phyloP scores from a whole-genome alignment of 1,140 invertebrate species.

The Meteorus sp. region DNA sequence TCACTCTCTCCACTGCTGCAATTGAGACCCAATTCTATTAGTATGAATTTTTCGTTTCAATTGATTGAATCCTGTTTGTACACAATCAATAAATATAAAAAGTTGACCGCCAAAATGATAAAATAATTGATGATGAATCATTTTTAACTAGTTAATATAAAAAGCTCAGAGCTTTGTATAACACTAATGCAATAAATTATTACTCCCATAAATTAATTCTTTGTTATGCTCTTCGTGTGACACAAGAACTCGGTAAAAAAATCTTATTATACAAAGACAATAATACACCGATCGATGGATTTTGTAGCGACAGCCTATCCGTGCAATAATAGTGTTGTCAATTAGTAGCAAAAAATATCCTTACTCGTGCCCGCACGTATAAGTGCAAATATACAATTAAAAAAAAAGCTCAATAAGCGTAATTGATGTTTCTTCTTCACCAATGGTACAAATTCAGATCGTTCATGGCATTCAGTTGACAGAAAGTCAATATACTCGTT shows the following conservation, averaged over 20 bases:
- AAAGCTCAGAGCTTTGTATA: neutral
- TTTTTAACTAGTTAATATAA: neutral
- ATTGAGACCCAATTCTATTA: neutral
- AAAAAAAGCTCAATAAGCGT: constrained; percentile 26
- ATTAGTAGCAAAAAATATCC: constrained; percentile 22
- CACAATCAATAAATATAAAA: too few relatives aligned
- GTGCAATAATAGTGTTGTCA: neutral
- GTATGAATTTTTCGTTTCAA: neutral
- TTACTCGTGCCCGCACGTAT: constrained; percentile 29
- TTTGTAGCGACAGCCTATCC: neutral
- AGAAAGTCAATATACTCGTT: neutral
- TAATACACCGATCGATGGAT: neutral
- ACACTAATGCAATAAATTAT: neutral
- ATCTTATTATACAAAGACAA: neutral
- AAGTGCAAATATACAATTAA: constrained; percentile 11
- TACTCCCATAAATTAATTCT: neutral
- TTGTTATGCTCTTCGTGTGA: neutral
- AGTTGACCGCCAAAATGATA: too few relatives aligned
- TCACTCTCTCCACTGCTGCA: neutral
- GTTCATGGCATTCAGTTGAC: constrained; percentile 6
- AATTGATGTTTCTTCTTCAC: constrained; percentile 16
- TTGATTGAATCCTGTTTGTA: too few relatives aligned
- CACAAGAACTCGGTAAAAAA: neutral
- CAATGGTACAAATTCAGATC: constrained; percentile 19
- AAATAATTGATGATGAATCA: neutral